These are phyloP conservation scores for Drosophila bunnanda DNA, from an alignment of 2,888 invertebrate species.

Conservation along the genomic window DNA sequence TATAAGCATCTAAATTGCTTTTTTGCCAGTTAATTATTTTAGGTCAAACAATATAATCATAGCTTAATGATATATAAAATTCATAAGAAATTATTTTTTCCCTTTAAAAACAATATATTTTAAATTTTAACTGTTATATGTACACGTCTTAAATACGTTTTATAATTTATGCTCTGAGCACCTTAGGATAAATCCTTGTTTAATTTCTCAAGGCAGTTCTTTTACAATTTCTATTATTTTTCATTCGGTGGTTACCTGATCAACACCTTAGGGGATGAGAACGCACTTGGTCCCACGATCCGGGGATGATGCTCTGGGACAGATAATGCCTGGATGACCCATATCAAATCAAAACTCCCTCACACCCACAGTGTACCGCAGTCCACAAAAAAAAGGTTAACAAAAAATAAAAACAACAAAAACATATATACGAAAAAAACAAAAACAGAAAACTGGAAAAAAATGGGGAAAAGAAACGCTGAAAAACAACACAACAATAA, in stretches of 20 bases:
- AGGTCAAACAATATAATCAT: neutral
- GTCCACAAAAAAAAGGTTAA: constrained; percentile 50
- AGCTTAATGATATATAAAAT: neutral
- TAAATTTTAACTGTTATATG: too few relatives aligned
- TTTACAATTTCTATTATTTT: constrained; percentile 3
- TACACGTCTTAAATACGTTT: neutral
- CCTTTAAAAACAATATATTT: too few relatives aligned
- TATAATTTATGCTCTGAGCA: neutral
- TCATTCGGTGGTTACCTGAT: constrained; percentile 15
- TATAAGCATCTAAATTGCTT: neutral
- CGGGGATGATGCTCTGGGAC: constrained; percentile 14
- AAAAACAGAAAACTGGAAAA: constrained; percentile 14
- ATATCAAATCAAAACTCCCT: constrained; percentile 47
- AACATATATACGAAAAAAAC: neutral
- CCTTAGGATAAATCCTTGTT: constrained; percentile 2
- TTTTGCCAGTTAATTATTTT: neutral
- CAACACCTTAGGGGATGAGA: constrained; percentile 28
- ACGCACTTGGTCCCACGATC: constrained; percentile 43
- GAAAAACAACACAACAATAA: constrained; percentile 47
- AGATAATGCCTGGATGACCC: constrained; percentile 42
- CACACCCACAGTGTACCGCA: constrained; percentile 43
- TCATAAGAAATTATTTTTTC: too few relatives aligned
- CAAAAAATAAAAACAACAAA: constrained; percentile 26
- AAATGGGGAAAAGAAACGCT: constrained; percentile 34
- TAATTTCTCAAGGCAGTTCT: neutral